Conservation (phyloP, 37 sponge, comb jelly and placozoan genomes). For the Ephydatia muelleri region DNA sequence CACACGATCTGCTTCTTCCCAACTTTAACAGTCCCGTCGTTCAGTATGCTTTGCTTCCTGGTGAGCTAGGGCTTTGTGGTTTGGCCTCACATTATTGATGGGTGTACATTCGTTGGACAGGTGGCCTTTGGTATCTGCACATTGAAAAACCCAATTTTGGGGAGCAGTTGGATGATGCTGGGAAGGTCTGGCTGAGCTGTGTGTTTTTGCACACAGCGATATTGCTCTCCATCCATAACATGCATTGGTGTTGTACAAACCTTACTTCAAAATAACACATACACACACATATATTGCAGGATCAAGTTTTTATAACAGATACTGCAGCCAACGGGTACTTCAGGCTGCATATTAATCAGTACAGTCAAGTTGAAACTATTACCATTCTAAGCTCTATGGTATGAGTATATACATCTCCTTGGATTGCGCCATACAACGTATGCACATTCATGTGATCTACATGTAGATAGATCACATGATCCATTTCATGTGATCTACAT, state of each 20-base stretch:
- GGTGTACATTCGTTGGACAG: slow-evolving; percentile 14
- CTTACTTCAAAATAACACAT: too few relatives aligned
- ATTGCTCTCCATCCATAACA: not conserved
- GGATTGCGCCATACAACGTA: slow-evolving; percentile 16
- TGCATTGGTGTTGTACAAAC: not conserved
- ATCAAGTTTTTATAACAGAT: slow-evolving; percentile 57
- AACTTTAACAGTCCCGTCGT: slow-evolving; percentile 9
- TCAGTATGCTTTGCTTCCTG: not conserved
- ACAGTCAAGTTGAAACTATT: slow-evolving; percentile 68
- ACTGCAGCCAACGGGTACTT: slow-evolving; percentile 68
- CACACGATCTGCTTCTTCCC: slow-evolving; percentile 18
- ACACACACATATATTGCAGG: slow-evolving; percentile 9
- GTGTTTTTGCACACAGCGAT: slow-evolving; percentile 8
- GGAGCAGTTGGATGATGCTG: slow-evolving; percentile 9
- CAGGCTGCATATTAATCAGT: slow-evolving; percentile 69
- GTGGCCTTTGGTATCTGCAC: slow-evolving; percentile 66
- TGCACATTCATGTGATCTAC: not conserved
- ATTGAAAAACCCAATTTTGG: slow-evolving; percentile 47
- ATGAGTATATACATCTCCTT: not conserved
- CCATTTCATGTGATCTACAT: not conserved
- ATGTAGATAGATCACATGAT: not conserved
- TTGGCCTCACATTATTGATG: not conserved
- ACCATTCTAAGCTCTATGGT: slow-evolving; percentile 70
- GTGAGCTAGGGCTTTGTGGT: not conserved
- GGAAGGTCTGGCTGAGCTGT: not conserved